Evolutionary conservation across 2,888 invertebrate species (phyloP).

Genomic region (Apamea crenata): DNA sequence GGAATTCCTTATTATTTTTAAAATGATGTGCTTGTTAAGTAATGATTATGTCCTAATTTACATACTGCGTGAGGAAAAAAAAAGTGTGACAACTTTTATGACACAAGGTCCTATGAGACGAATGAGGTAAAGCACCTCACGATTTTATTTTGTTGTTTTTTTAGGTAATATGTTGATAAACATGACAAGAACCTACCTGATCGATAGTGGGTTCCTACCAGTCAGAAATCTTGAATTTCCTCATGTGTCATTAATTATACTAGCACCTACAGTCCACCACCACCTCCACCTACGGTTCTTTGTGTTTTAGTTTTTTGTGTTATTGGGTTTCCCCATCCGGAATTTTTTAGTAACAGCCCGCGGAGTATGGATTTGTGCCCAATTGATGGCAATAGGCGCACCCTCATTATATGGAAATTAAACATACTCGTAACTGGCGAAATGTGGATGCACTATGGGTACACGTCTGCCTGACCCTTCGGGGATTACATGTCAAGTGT

Average conservation of each 20-base stretch:
- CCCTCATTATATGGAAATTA: too few relatives aligned
- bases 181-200: not conserved
- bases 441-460: too few relatives aligned
- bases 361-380: too few relatives aligned
- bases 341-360: too few relatives aligned
- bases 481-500: too few relatives aligned
- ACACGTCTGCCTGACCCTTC: too few relatives aligned
- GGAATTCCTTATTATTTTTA: not conserved
- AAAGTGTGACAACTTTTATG: not conserved
- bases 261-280: too few relatives aligned
- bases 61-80: constrained; percentile 24
- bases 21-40: constrained; percentile 18
- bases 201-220: not conserved
- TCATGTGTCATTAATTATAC: not conserved
- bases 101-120: constrained; percentile 27
- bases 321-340: too few relatives aligned
- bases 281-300: too few relatives aligned
- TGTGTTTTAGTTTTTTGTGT: too few relatives aligned
- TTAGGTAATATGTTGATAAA: not conserved
- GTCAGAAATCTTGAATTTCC: not conserved
- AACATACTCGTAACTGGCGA: too few relatives aligned
- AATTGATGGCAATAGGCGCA: too few relatives aligned
- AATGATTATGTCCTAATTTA: constrained; percentile 25
- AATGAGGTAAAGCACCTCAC: constrained; percentile 19
- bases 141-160: not conserved